These are phyloP conservation scores for Ectemnius continuus DNA, from an alignment of 2,888 invertebrate species.

Conservation along the genomic window DNA sequence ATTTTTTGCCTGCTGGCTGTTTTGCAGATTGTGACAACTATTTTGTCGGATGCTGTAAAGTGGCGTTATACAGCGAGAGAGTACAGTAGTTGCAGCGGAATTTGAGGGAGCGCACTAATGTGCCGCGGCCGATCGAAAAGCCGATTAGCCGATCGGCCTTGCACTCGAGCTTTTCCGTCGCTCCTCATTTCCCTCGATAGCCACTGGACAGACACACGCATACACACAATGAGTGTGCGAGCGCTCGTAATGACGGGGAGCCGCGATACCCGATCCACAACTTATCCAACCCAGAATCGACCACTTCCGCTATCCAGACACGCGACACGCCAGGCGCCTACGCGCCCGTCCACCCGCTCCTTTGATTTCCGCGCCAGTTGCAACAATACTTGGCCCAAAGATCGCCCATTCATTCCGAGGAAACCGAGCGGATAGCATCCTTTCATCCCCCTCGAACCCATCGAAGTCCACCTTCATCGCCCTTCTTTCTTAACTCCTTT, in stretches of 20 bases:
- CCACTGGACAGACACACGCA: not conserved
- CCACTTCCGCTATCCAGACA: slow-evolving; percentile 64
- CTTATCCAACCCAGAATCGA: slow-evolving; percentile 58
- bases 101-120: not conserved
- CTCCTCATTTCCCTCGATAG: slow-evolving; percentile 13
- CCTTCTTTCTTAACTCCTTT: too few species aligned
- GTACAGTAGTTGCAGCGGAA: not conserved
- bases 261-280: slow-evolving; percentile 50
- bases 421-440: too few species aligned
- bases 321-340: slow-evolving; percentile 45
- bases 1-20: too few species aligned
- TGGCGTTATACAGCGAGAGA: too few species aligned
- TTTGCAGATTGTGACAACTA: too few species aligned
- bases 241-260: slow-evolving; percentile 20
- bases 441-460: too few species aligned
- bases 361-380: not conserved
- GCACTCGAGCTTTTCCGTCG: slow-evolving; percentile 6
- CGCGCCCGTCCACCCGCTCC: slow-evolving; percentile 41
- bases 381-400: too few species aligned
- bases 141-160: slow-evolving; percentile 1
- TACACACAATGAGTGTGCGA: too few species aligned
- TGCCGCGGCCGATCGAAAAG: not conserved
- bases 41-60: too few species aligned
- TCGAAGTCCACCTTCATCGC: too few species aligned
- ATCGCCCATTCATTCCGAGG: too few species aligned